Evolutionary conservation across 1,140 invertebrate species (phyloP).

Genomic region (Hylaeus anthracinus): DNA sequence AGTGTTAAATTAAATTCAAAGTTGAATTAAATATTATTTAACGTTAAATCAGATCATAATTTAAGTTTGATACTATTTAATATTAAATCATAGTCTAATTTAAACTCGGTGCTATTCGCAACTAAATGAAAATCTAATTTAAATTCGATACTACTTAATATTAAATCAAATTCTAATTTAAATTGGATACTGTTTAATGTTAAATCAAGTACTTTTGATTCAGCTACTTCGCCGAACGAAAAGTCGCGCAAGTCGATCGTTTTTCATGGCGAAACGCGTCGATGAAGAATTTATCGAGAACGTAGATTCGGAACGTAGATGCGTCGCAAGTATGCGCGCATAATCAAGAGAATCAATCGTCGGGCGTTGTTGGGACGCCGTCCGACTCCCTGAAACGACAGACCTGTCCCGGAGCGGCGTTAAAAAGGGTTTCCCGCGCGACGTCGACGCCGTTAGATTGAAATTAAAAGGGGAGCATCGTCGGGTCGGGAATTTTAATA

Average conservation of each 20-base stretch:
- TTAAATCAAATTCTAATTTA: too few species aligned
- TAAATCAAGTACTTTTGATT: too few species aligned
- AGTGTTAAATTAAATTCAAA: too few species aligned
- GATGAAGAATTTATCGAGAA: neutral
- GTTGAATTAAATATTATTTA: too few species aligned
- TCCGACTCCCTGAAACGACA: neutral
- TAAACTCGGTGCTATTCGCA: too few species aligned
- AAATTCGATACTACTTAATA: too few species aligned
- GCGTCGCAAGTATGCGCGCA: neutral
- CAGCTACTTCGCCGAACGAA: too few species aligned
- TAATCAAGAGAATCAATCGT: neutral
- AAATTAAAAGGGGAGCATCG: conserved; percentile 17
- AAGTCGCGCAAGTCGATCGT: neutral
- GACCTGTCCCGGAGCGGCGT: neutral
- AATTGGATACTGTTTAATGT: too few species aligned
- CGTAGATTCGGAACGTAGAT: conserved; percentile 2
- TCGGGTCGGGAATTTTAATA: conserved; percentile 18
- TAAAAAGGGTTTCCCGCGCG: neutral
- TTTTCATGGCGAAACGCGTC: conserved; percentile 1
- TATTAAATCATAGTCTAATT: too few species aligned
- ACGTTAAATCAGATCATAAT: too few species aligned
- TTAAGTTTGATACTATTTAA: too few species aligned
- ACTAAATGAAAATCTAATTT: too few species aligned
- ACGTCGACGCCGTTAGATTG: neutral
- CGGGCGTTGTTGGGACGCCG: neutral